A percentile compares a stretch with the other conserved stretches of the same genome.
Evolutionary conservation across 2,888 invertebrate genomes (phyloP).

Genomic region (Xestia sexstrigata): DNA sequence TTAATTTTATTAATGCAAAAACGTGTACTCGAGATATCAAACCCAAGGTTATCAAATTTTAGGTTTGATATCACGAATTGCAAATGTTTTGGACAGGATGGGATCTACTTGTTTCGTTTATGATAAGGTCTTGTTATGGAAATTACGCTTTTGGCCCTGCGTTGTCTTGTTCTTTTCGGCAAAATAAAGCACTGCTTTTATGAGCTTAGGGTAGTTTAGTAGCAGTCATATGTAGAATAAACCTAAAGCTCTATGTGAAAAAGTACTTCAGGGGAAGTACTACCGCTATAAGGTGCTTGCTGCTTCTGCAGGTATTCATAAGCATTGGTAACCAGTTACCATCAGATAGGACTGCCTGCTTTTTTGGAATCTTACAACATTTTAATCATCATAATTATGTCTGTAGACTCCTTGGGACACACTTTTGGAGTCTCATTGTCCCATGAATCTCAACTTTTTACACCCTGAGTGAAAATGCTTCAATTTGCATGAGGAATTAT

Average conservation of each 20-base stretch:
- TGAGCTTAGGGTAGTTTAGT: neutral
- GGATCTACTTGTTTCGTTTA: neutral
- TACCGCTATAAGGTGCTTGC: neutral
- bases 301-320: neutral
- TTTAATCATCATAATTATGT: neutral
- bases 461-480: neutral
- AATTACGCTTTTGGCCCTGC: neutral
- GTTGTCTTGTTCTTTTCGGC: neutral
- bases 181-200: neutral
- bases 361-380: neutral
- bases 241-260: neutral
- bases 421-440: neutral
- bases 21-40: neutral
- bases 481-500: neutral
- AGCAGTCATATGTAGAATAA: neutral
- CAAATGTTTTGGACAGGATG: neutral
- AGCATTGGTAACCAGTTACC: neutral
- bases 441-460: neutral
- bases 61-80: neutral
- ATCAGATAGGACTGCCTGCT: neutral
- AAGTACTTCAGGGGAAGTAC: neutral
- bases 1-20: neutral
- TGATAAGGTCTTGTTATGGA: neutral
- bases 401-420: neutral
- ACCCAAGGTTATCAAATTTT: slow-evolving; percentile 12